Conservation (phyloP, 2,888 invertebrate genomes). For the Xestia xanthographa region DNA sequence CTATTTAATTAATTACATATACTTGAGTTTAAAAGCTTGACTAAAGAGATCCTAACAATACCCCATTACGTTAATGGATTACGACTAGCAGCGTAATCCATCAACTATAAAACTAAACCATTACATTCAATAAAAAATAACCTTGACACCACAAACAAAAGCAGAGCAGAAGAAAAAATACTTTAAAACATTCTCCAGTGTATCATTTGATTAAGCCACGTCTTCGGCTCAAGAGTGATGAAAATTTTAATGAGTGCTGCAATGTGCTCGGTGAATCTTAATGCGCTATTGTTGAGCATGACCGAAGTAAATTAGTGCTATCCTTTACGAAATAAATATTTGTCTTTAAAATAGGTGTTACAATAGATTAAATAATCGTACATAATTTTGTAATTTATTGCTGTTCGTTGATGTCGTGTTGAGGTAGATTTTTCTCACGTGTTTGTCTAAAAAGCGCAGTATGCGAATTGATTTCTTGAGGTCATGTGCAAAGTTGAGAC, state of each 20-base stretch:
- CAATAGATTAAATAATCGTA: slow-evolving; percentile 63
- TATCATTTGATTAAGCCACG: slow-evolving; percentile 63
- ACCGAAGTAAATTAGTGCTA: slow-evolving; percentile 53
- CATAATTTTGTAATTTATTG: slow-evolving; percentile 54
- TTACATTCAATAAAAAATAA: slow-evolving; percentile 48
- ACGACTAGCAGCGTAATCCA: neutral
- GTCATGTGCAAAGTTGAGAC: slow-evolving; percentile 1
- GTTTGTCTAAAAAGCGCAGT: neutral
- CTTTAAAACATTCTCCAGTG: slow-evolving; percentile 45
- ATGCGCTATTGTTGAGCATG: slow-evolving; percentile 66
- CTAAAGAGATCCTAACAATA: too few relatives aligned
- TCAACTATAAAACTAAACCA: slow-evolving; percentile 28
- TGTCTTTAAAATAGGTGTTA: slow-evolving; percentile 62
- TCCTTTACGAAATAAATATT: slow-evolving; percentile 70
- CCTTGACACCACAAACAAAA: slow-evolving; percentile 54
- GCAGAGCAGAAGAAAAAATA: slow-evolving; percentile 38
- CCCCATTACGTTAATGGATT: neutral
- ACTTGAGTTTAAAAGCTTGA: too few relatives aligned
- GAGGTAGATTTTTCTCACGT: slow-evolving; percentile 1
- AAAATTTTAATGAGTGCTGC: slow-evolving; percentile 68
- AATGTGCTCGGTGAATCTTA: slow-evolving; percentile 65
- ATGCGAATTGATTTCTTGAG: neutral
- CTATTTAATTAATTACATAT: neutral
- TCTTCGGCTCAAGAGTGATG: slow-evolving; percentile 58
- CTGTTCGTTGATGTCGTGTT: neutral